Evolutionary conservation across 2,888 invertebrate species (phyloP), one percentile per base, ranked within the genome.

Genomic region (Onchidella celtica): DNA sequence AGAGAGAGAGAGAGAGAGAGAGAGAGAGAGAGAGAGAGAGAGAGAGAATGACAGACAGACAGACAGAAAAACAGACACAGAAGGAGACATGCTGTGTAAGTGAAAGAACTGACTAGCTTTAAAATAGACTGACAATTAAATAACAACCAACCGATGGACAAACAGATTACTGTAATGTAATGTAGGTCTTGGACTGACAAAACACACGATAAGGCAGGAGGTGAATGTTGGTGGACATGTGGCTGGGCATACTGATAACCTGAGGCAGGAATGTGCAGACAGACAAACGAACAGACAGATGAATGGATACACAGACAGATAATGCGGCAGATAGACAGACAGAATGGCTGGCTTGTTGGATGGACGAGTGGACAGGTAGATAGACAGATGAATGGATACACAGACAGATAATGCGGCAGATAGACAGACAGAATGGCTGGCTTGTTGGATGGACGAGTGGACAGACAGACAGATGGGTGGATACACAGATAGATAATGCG

Each of bases 1-100:
- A 63, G 24, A 63, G 63, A 63, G 63, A 63, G 63, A 63, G 63
- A 63, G 63, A 63, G 63, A 63, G 63, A 9, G 63, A 63, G 63
- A 63, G 69, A 69, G 69, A 69, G 36, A 69, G 69, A 69, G 36
- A 69, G 69, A 68, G 27, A 68, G 68, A 68, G 34, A 68, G n/a
- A 32, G 29, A 68, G 32, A 68, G 68, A 9, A 21, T 29, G 61
- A 74, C 29, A 29, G 57, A 29, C 17, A 69, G 38, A 68, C 32
- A 32, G 32, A 68, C 11, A 32, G 68, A 63, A 6, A 63, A 27
- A n/a, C 24, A 63, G 63, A 63, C 6, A 63, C 14, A 63, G 24
- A 27, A 27, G 24, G 63, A 63, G 38, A 36, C 21, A 36, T 6
- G 17, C 11, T 47, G 47, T 11, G 47, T n/a, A n/a, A n/a, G n/a